Base-by-base conservation (phyloP, 1,140 invertebrate genomes). In the Lordiphosa mommai region DNA sequence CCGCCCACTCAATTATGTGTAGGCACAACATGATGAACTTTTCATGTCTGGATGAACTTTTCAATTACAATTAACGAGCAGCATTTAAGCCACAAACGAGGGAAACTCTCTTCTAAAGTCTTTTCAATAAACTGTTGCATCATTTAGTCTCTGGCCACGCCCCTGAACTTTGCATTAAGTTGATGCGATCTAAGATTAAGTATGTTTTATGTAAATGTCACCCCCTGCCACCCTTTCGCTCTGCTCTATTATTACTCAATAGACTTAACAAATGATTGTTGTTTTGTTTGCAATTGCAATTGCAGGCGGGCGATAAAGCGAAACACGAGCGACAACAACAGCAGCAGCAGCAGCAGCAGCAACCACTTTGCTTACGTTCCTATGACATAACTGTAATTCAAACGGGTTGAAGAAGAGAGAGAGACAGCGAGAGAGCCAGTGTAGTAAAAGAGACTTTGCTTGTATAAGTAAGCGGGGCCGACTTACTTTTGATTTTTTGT, bases 351-450 rank as follows among this genome's bases (percentile, higher is more conserved):
- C 52, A 9, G 23, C 4, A 27, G 16, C 46, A 44, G 23, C 61
- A 65, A 64, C 63, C 66, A 58, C 61, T 60, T 68, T 60, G 64
- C 63, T 77, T 80, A 76, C 58, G 76, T 84, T 82, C 23, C 76
- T 82, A 82, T 82, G 76, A 82, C 76, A 82, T 82, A 82, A 82
- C 76, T 82, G 76, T 82, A 80, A 80, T 80, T 82, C 76, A 84
- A 82, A 84, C 43, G 65, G 53, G 74, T 73, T 72, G 44, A 55
- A 55, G 53, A 71, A 76, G 77, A 47, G 66, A 34, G 46, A 46
- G 30, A 43, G 13, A 17, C 14, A 65, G 58, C 49, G 33, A 51
- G 56, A 51, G 56, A 76, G 61, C 48, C 16, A 47, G 50, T 49
- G 23, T 12, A 41, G 10, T 4, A 13, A 37, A 14, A 23, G 46